phyloP scores from a whole-genome alignment of 2,888 invertebrate genomes.

The Lepeophtheirus nordmannii region DNA sequence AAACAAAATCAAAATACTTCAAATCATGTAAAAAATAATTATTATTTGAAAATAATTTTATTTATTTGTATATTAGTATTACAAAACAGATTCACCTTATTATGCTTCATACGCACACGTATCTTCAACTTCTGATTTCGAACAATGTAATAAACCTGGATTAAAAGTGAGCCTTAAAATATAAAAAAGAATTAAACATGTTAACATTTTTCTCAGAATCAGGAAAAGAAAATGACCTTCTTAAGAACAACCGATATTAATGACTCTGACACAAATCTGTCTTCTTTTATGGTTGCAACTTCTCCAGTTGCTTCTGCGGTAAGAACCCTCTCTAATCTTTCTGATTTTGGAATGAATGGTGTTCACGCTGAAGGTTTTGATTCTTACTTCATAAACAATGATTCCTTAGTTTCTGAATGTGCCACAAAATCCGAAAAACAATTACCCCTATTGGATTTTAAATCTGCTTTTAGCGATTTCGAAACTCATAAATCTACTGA shows the following conservation, averaged over 20 bases:
- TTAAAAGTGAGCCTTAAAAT: background rate
- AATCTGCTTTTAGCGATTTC: slow-evolving; percentile 22
- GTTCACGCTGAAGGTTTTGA: background rate
- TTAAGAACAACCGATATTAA: too few species aligned
- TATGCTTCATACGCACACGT: too few species aligned
- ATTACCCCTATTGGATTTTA: slow-evolving; percentile 18
- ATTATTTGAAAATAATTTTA: too few species aligned
- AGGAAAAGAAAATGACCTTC: too few species aligned
- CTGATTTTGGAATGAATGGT: slow-evolving; percentile 19
- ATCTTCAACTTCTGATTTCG: too few species aligned
- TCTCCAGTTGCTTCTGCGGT: slow-evolving; percentile 14
- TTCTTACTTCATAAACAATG: slow-evolving; percentile 3
- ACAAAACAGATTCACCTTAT: too few species aligned
- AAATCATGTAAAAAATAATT: too few species aligned
- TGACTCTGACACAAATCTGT: too few species aligned
- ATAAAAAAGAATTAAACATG: background rate
- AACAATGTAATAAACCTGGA: slow-evolving; percentile 30
- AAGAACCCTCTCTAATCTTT: slow-evolving; percentile 14
- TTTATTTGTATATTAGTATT: too few species aligned
- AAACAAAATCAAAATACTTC: too few species aligned
- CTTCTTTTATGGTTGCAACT: background rate
- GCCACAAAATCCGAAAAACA: background rate
- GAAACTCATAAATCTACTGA: slow-evolving; percentile 18
- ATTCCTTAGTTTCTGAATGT: slow-evolving; percentile 1
- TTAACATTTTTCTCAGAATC: too few species aligned